These are phyloP conservation scores for Drosophila putrida DNA, from an alignment of 2,888 invertebrate genomes.

Conservation along the genomic window DNA sequence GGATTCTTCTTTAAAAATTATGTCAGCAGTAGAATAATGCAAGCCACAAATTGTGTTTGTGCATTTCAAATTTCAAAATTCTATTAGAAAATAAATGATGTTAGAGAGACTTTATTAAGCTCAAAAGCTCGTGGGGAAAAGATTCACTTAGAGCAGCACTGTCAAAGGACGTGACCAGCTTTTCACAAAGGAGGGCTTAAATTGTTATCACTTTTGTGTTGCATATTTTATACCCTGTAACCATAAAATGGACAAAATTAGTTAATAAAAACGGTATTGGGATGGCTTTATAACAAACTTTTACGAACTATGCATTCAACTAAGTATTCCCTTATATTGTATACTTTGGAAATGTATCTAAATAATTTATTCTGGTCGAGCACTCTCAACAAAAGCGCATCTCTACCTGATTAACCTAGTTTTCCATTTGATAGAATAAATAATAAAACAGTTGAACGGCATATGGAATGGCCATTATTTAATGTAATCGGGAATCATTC, in stretches of 20 bases:
- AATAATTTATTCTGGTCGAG: not conserved
- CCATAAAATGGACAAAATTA: not conserved
- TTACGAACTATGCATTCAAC: too few relatives aligned
- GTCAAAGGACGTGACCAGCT: conserved; percentile 20
- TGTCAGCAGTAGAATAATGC: conserved; percentile 9
- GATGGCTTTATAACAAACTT: too few relatives aligned
- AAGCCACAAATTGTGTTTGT: conserved; percentile 10
- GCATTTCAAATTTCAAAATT: conserved; percentile 15
- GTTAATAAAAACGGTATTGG: too few relatives aligned
- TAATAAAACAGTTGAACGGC: conserved; percentile 8
- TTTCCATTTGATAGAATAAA: conserved; percentile 10
- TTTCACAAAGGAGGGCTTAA: conserved; percentile 3
- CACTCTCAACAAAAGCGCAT: not conserved
- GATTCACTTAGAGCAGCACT: not conserved
- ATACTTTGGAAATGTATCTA: not conserved
- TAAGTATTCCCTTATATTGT: too few relatives aligned
- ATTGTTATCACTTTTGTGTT: conserved; percentile 9
- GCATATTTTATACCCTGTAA: conserved; percentile 8
- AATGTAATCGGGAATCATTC: conserved; percentile 4
- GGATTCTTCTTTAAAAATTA: not conserved
- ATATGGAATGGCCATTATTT: not conserved
- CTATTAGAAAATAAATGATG: conserved; percentile 11
- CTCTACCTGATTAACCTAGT: not conserved
- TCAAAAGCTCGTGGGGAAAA: conserved; percentile 1
- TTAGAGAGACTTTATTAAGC: conserved; percentile 11